Percentiles rank a stretch among this genome's conserved stretches.
Evolutionary conservation across 1,140 invertebrate genomes (phyloP).

Genomic region (Drosophila dunni): DNA sequence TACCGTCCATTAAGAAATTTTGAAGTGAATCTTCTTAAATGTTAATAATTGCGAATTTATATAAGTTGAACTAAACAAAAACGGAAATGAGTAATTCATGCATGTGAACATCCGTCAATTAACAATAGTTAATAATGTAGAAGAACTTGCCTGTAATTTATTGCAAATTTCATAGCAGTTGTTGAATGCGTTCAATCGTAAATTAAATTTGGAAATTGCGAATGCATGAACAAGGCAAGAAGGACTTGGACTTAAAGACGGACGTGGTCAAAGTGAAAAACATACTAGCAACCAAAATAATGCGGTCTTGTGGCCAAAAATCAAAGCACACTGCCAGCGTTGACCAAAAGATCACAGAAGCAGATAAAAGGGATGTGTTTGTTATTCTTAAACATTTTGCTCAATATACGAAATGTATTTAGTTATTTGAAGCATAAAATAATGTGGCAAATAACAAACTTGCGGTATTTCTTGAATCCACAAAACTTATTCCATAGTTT

Average conservation of each 20-base stretch:
- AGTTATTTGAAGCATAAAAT: conserved; percentile 59
- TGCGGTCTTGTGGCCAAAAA: conserved; percentile 68
- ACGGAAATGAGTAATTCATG: conserved; percentile 37
- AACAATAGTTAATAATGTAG: conserved; percentile 50
- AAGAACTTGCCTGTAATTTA: conserved; percentile 29
- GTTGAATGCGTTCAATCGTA: conserved; percentile 54
- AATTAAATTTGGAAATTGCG: conserved; percentile 45
- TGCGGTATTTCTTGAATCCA: conserved; percentile 35
- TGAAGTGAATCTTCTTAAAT: no score
- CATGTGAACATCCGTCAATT: conserved; percentile 52
- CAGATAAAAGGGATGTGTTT: neutral
- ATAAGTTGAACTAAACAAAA: neutral
- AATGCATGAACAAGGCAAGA: conserved; percentile 1
- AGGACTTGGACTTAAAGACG: neutral
- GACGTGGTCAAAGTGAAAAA: conserved; percentile 8
- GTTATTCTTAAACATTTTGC: conserved; percentile 37
- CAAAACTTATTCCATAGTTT: conserved; percentile 57
- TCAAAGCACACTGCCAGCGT: conserved; percentile 52
- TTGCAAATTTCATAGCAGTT: conserved; percentile 1
- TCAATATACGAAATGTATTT: conserved; percentile 60
- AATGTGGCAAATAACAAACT: conserved; percentile 52
- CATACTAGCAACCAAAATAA: conserved; percentile 67
- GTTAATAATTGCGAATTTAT: no score
- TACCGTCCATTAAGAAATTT: no score
- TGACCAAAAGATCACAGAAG: conserved; percentile 10